Percentiles rank a stretch among this genome's conserved stretches.
phyloP scores from a whole-genome alignment of 1,140 invertebrate species.

The Macrobrachium nipponense region DNA sequence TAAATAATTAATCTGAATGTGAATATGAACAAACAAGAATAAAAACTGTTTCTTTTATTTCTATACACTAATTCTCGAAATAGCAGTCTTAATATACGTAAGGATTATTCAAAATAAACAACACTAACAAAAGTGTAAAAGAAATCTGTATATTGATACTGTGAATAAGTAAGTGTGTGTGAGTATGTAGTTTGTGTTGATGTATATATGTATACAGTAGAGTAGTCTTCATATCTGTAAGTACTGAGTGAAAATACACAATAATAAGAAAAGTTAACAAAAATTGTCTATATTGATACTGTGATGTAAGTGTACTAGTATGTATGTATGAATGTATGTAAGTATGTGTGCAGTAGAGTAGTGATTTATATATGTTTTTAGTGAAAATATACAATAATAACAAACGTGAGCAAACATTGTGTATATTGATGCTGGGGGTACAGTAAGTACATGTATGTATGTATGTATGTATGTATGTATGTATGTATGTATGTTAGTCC shows the following conservation, averaged over 20 bases:
- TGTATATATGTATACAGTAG: not conserved
- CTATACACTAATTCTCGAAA: too few species aligned
- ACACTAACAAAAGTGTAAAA: too few species aligned
- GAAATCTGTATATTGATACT: not conserved
- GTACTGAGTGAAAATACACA: too few species aligned
- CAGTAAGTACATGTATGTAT: conserved; percentile 1
- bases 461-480: not conserved
- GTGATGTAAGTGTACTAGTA: not conserved
- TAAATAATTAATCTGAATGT: too few species aligned
- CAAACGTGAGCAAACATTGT: too few species aligned
- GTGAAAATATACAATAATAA: not conserved
- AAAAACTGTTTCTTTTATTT: too few species aligned
- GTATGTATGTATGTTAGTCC: not conserved
- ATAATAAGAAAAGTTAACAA: too few species aligned
- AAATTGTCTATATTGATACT: too few species aligned
- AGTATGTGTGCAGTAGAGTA: not conserved
- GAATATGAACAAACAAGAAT: too few species aligned
- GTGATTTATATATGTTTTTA: conserved; percentile 4
- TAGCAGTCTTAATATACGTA: too few species aligned
- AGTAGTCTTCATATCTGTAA: not conserved
- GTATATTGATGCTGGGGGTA: too few species aligned
- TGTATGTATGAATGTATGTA: conserved; percentile 18
- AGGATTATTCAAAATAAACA: too few species aligned
- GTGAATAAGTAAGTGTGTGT: not conserved
- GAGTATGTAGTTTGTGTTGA: not conserved